phyloP scores from a whole-genome alignment of 35 echinoderm and acorn worm genomes.

The Ophiothrix spiculata region DNA sequence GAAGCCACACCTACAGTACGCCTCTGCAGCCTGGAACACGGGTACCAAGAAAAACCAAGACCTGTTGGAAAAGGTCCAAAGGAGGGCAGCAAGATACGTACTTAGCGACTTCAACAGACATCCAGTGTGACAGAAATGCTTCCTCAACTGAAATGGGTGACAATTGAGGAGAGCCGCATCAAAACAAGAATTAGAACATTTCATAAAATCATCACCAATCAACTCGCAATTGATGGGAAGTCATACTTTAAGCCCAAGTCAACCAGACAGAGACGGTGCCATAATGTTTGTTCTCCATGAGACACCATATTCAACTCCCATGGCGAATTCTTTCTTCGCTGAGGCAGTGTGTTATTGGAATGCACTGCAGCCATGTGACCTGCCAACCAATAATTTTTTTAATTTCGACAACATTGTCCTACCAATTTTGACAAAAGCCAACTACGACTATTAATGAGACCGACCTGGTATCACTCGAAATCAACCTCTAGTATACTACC shows the following conservation, averaged over 20 bases:
- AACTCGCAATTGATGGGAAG: background rate
- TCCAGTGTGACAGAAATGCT: conserved; percentile 5
- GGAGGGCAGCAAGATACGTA: conserved; percentile 29
- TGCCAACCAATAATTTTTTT: no score
- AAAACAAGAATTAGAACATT: background rate
- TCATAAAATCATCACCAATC: background rate
- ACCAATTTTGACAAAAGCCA: no score
- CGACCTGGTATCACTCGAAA: no score
- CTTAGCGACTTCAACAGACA: background rate
- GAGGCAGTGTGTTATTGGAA: no score
- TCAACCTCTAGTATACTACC: no score
- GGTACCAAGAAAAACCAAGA: conserved; percentile 24
- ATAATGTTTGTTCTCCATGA: no score
- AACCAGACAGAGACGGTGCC: background rate
- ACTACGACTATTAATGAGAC: no score
- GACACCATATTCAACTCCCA: no score
- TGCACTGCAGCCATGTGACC: no score
- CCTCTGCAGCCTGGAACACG: conserved; percentile 22
- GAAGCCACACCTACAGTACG: conserved; percentile 24
- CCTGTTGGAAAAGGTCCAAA: conserved; percentile 30
- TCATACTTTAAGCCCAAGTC: background rate
- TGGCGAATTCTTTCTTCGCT: no score
- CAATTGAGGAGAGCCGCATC: background rate
- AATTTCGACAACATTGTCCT: no score
- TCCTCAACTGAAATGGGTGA: background rate